Conservation (phyloP, 2,797 vertebrate genomes). For the Cryptoblepharus egeriae region DNA sequence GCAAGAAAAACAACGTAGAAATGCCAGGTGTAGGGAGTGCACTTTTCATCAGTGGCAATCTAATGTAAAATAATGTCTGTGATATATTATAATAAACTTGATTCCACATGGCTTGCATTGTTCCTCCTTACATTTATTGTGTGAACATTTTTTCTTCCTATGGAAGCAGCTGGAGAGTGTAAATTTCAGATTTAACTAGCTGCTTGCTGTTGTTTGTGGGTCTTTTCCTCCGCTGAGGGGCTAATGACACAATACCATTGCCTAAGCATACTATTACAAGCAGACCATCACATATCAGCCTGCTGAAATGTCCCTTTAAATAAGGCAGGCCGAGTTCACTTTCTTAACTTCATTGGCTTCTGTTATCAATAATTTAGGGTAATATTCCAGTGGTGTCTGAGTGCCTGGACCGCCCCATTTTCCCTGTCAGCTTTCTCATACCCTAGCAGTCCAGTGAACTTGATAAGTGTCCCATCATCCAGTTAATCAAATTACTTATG, state of each 20-base stretch:
- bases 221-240: slow-evolving; percentile 46
- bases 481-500: slow-evolving; percentile 97
- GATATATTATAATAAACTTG: slow-evolving; percentile 67
- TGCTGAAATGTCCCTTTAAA: slow-evolving; percentile 77
- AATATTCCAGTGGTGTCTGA: slow-evolving; percentile 83
- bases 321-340: slow-evolving; percentile 81
- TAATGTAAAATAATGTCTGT: slow-evolving; percentile 65
- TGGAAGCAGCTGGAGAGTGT: slow-evolving; percentile 80
- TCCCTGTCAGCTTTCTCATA: slow-evolving; percentile 81
- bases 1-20: slow-evolving; percentile 41
- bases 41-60: slow-evolving; percentile 46
- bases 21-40: slow-evolving; percentile 42
- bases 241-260: slow-evolving; percentile 47
- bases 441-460: slow-evolving; percentile 86
- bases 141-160: slow-evolving; percentile 74
- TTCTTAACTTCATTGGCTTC: slow-evolving; percentile 87
- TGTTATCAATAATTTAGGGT: slow-evolving; percentile 88
- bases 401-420: slow-evolving; percentile 82
- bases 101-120: slow-evolving; percentile 78
- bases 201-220: slow-evolving; percentile 69
- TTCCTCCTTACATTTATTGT: slow-evolving; percentile 75
- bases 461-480: slow-evolving; percentile 91
- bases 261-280: slow-evolving; percentile 54
- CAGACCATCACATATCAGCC: slow-evolving; percentile 51
- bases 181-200: slow-evolving; percentile 76